Conservation (phyloP, 2,888 invertebrate genomes). For the Meteorus cinctellus region DNA sequence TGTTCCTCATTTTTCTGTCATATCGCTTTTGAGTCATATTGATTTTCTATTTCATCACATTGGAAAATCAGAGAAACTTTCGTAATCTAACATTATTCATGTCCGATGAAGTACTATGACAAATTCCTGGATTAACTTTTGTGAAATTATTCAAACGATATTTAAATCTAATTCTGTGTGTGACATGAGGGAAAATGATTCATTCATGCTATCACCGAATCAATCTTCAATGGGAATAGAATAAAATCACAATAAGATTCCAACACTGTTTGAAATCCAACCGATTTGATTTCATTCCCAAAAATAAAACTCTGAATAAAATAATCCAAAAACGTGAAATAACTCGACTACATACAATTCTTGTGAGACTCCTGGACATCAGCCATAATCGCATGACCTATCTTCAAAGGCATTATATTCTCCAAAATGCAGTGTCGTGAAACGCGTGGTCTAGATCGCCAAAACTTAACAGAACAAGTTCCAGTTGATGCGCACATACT, state of each 20-base stretch:
- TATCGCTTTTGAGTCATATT: too few species aligned
- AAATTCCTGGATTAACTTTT: slow-evolving; percentile 12
- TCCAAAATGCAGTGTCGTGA: neutral
- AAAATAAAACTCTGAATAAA: too few species aligned
- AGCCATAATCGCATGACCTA: neutral
- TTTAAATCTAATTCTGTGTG: slow-evolving; percentile 4
- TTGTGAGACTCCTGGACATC: neutral
- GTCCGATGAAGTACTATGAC: neutral
- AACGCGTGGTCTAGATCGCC: neutral
- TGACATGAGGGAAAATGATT: too few species aligned
- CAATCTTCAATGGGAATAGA: too few species aligned
- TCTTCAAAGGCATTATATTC: slow-evolving; percentile 23
- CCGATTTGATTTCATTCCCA: too few species aligned
- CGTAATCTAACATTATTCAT: slow-evolving; percentile 9
- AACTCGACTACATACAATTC: neutral
- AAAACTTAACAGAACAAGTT: slow-evolving; percentile 1
- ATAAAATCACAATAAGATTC: too few species aligned
- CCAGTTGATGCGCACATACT: neutral
- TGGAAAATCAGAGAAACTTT: neutral
- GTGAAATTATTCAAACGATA: neutral
- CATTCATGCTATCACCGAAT: too few species aligned
- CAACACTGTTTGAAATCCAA: too few species aligned
- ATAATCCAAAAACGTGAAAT: neutral
- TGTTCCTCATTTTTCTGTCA: neutral
- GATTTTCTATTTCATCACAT: neutral